Base-by-base conservation (phyloP, 1,140 invertebrate species). In the Bursaphelenchus mucronatus region DNA sequence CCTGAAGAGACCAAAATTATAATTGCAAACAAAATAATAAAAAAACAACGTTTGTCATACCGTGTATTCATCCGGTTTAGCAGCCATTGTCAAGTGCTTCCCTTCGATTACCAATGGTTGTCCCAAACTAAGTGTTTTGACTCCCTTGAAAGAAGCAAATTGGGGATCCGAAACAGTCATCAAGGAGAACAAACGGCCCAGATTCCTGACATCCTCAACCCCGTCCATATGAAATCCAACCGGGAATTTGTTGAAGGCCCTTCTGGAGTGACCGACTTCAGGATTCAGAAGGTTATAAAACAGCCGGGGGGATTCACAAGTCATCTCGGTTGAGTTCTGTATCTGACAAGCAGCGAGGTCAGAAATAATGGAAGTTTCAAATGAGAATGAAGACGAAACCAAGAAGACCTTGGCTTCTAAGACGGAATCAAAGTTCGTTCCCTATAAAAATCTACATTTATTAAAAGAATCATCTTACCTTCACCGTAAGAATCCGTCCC, bases 151-250 rank as follows among this genome's bases (percentile, higher is more conserved):
- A 59, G 89, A 87, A 71, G 88, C 88, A 78, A 95, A 91, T 70
- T 88, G 88, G 0, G 94, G 94, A 86, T 98, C 93, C 59, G 91
- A 88, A 13, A 91, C 89, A 82, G 95, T 96, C 0, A 89, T 83
- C 75, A 97, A 85, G 44, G 88, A 88, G 56, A 88, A 88, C 21
- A 88, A 84, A 81, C 90, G 88, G 65, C 91, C 89, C 52, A 96
- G 84, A 82, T 96, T 90, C 63, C 87, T 85, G 44, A 96, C 91
- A 3, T 87, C 87, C 74, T 89, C 86, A 0, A 97, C 94, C 82
- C 90, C 90, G 76, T 97, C 94, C 94, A 97, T 97, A 6, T 91
- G 86, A 82, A 97, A 96, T 13, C 90, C 92, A 30, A 82, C 59
- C 15, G 67, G 63, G 63, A 59, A 77, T 30, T 66, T 46, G n/a